Base-by-base conservation (phyloP, 2,113 vertebrate genomes). In the Burhinus bistriatus region DNA sequence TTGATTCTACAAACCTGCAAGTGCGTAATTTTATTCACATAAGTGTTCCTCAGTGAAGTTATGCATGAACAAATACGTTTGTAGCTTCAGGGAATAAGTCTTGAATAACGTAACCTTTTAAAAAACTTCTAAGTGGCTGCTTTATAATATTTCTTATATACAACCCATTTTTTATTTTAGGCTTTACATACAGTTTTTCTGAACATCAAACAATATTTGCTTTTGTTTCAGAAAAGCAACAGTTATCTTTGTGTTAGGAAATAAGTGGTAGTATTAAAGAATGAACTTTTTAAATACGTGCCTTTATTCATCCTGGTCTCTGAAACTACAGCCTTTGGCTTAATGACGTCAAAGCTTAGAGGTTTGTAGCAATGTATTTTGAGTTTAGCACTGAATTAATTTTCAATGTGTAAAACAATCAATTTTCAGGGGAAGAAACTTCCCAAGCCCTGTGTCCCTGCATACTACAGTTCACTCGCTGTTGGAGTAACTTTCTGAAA, bases 31-130 rank as follows among this genome's bases (percentile, higher is more conserved):
- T 88, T 90, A 77, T 89, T 93, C 92, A 72, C 21, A 0, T 38
- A 80, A 75, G 47, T 81, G 80, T 58, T 94, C 42, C 47, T 93
- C 42, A 52, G 55, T 85, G 77, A 97, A 97, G 81, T 84, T 95
- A 82, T 80, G 78, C 93, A 95, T 61, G 45, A 87, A n/a, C 69
- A 93, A 96, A 80, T 85, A 92, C 12, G 1, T 85, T 96, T 69
- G 49, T 95, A 95, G 81, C 93, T 95, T 79, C 84, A 88, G 87
- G 93, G 83, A 95, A 91, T 14, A 70, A 65, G 29, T 61, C 73
- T 83, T 91, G 65, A 87, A 87, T 87, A 92, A 81, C 49, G 90
- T 55, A 88, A 94, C 40, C 70, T 95, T 86, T 58, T 47, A 45
- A 84, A 68, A 40, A 75, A 44, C 65, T 82, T 89, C 44, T 52